These are phyloP conservation scores for Synanthedon myopaeformis DNA, from an alignment of 2,888 invertebrate species.

Conservation along the genomic window DNA sequence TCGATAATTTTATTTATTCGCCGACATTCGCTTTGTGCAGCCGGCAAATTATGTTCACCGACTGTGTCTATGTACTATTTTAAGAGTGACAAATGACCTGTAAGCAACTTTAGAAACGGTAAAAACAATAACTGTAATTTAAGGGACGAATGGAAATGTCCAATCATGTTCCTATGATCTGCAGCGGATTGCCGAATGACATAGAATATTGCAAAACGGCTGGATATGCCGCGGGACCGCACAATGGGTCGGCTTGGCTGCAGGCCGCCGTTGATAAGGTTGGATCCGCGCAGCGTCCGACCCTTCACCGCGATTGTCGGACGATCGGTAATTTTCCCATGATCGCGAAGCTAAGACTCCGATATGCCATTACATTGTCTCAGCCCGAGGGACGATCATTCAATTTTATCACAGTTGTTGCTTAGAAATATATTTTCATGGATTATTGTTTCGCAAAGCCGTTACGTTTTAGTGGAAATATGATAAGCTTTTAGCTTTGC, in stretches of 20 bases:
- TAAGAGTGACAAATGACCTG: neutral
- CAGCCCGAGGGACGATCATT: constrained; percentile 18
- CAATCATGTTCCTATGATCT: constrained; percentile 47
- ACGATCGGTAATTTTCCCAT: constrained; percentile 53
- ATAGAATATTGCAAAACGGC: constrained; percentile 48
- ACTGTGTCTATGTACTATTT: neutral
- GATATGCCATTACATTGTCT: constrained; percentile 38
- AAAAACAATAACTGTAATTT: neutral
- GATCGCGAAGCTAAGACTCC: constrained; percentile 33
- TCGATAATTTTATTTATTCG: constrained; percentile 25
- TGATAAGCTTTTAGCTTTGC: neutral
- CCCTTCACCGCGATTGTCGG: constrained; percentile 27
- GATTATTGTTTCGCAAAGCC: neutral
- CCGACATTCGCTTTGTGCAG: constrained; percentile 14
- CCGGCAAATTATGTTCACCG: constrained; percentile 6
- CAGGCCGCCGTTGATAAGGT: constrained; percentile 28
- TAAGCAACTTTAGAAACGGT: neutral
- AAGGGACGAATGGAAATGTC: constrained; percentile 9
- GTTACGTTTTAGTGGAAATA: neutral
- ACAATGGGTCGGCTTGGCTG: constrained; percentile 32
- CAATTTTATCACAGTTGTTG: constrained; percentile 19
- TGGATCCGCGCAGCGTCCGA: constrained; percentile 19
- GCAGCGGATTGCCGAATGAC: constrained; percentile 38
- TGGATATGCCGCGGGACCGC: constrained; percentile 21
- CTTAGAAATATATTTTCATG: neutral